These are phyloP conservation scores for Phoebastria nigripes DNA, from an alignment of 2,797 vertebrate species.

Conservation along the genomic window DNA sequence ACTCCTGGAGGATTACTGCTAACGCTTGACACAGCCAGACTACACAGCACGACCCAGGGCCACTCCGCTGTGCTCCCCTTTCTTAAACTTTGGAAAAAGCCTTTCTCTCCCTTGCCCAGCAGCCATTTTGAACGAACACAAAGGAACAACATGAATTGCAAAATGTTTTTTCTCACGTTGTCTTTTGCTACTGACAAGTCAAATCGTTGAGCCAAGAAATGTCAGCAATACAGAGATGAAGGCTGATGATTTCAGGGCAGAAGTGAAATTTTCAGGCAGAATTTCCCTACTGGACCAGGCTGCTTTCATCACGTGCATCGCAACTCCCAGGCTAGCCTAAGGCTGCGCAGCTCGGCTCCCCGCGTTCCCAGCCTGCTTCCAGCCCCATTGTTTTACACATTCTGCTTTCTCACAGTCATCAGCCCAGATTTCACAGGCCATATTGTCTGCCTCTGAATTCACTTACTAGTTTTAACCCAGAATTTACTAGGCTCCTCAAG, in stretches of 20 bases:
- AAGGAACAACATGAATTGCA: conserved; percentile 42
- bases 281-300: conserved; percentile 7
- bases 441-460: conserved; percentile 20
- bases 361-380: not conserved
- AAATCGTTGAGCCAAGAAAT: conserved; percentile 3
- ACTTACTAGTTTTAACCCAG: conserved; percentile 21
- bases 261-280: not conserved
- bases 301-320: not conserved
- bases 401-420: not conserved
- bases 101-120: not conserved
- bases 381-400: conserved; percentile 9
- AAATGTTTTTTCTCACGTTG: conserved; percentile 36
- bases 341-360: not conserved
- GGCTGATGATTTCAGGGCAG: not conserved
- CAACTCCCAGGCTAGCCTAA: conserved; percentile 15
- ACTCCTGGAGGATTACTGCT: not conserved
- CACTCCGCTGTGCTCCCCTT: not conserved
- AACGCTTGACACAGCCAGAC: not conserved
- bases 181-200: conserved; percentile 39
- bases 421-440: conserved; percentile 16
- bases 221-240: conserved; percentile 24
- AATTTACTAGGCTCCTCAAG: not conserved
- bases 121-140: not conserved
- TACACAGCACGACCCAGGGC: not conserved
- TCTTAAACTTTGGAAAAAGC: not conserved